A percentile compares a stretch with the other conserved stretches of the same genome.
Evolutionary conservation across 2,888 invertebrate species (phyloP).

Genomic region (Crepidodera aurea): DNA sequence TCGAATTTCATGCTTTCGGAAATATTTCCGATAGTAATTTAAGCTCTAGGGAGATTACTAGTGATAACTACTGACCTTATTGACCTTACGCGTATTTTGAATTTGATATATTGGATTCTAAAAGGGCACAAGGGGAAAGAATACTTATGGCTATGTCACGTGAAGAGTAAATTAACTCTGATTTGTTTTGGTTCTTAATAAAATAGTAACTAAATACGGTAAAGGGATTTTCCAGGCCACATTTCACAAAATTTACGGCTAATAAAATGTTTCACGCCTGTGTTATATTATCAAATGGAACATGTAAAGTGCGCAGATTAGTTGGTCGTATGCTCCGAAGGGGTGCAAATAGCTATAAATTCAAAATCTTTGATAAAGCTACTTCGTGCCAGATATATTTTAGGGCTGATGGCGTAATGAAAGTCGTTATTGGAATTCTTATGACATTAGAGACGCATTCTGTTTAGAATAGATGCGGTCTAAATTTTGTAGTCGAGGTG

Average conservation of each 20-base stretch:
- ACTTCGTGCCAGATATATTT: slow-evolving; percentile 27
- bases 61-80: too few relatives aligned
- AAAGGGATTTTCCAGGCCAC: background rate
- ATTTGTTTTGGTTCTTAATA: slow-evolving; percentile 7
- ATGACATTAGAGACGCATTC: background rate
- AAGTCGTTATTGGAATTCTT: slow-evolving; percentile 40
- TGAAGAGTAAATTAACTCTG: background rate
- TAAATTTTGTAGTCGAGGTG: background rate
- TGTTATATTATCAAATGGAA: slow-evolving; percentile 20
- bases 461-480: background rate
- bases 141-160: background rate
- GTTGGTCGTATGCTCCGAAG: slow-evolving; percentile 27
- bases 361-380: slow-evolving; percentile 38
- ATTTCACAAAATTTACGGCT: slow-evolving; percentile 8
- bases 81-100: too few relatives aligned
- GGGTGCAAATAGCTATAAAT: slow-evolving; percentile 42
- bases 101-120: too few relatives aligned
- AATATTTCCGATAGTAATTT: too few relatives aligned
- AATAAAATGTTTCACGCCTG: slow-evolving; percentile 18
- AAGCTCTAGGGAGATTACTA: too few relatives aligned
- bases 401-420: slow-evolving; percentile 33
- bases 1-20: too few relatives aligned
- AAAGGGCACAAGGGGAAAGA: too few relatives aligned
- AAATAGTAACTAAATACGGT: slow-evolving; percentile 5
- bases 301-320: slow-evolving; percentile 31